Percentiles rank a stretch among this genome's conserved stretches.
phyloP scores from a whole-genome alignment of 2,888 invertebrate species.

The Andrena flavipes region DNA sequence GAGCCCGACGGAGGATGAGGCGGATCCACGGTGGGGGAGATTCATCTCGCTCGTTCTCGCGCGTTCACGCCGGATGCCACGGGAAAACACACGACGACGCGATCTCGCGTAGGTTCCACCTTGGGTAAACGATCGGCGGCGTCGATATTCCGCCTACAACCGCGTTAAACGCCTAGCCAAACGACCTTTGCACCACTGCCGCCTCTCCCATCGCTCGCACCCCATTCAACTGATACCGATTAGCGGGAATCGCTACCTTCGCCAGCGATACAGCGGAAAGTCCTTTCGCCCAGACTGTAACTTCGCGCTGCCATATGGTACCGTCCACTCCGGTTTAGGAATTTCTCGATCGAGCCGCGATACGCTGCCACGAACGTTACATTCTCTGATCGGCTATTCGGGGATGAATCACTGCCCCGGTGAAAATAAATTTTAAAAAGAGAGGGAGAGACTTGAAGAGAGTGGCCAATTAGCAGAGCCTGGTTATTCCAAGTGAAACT shows the following conservation, averaged over 20 bases:
- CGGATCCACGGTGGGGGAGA: slow-evolving; percentile 18
- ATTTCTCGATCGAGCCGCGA: slow-evolving; percentile 13
- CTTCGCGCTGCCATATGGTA: slow-evolving; percentile 26
- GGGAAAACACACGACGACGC: slow-evolving; percentile 27
- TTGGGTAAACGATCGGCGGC: slow-evolving; percentile 58
- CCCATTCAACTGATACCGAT: slow-evolving; percentile 39
- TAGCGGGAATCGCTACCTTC: slow-evolving; percentile 52
- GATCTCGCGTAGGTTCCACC: slow-evolving; percentile 42
- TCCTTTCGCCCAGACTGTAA: neutral
- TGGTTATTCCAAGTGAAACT: slow-evolving; percentile 11
- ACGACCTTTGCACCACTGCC: slow-evolving; percentile 46
- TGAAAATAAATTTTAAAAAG: neutral
- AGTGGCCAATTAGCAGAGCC: no score
- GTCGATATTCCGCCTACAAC: slow-evolving; percentile 55
- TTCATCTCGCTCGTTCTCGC: slow-evolving; percentile 10
- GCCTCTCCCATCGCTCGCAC: neutral
- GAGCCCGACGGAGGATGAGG: slow-evolving; percentile 24
- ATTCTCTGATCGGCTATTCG: neutral
- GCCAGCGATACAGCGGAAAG: neutral
- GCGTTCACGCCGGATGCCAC: slow-evolving; percentile 38
- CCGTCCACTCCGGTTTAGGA: slow-evolving; percentile 1
- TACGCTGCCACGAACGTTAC: neutral
- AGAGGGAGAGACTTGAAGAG: no score
- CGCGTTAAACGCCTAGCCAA: slow-evolving; percentile 45
- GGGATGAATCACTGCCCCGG: neutral